Base-by-base conservation (phyloP, 1,140 invertebrate genomes). In the Trichoplusia ni region DNA sequence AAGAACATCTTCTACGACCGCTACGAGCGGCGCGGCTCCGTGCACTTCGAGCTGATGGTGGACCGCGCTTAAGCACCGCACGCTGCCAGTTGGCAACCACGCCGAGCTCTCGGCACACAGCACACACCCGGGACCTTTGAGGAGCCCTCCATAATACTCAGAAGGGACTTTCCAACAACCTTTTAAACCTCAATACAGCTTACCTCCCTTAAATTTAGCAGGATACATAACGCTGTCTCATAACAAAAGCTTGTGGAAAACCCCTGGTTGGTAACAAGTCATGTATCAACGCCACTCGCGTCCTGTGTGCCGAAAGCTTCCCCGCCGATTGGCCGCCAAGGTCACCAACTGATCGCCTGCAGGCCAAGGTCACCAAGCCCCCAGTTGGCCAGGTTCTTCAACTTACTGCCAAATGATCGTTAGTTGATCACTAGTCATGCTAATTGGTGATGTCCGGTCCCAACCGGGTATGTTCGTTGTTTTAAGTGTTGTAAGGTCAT, bases 21-120 rank as follows among this genome's bases (percentile, higher is more conserved):
- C 78, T 93, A 94, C 81, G 96, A 98, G 76, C 93, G 95, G 84
- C 94, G 97, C 86, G 98, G 98, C 74, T 97, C 96, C 68, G 97
- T 98, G 69, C 97, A 98, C 92, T 98, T 99, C 92, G 97, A 98
- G 92, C 92, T 98, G 79, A 95, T 98, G 94, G 94, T 98, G 73
- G 97, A 98, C 81, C 82, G 82, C 69, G 66, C 71, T 42, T 90
- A 87, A 81, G 69, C 75, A 25, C 37, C 65, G 40, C 49, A 35
- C 64, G 40, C 64, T 62, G 63, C 69, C 63, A 71, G 67, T 65
- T 73, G 67, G 64, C 68, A 67, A 65, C 58, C 49, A 35, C 40
- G 44, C 46, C 25, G 19, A 27, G 46, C 25, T 16, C 16, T 25
- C 21, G 14, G 23, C 46, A 14, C n/a, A 49, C 46, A 27, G 46